These are phyloP conservation scores for Caenorhabditis panamensis DNA, from an alignment of 2,888 invertebrate species.

Conservation along the genomic window DNA sequence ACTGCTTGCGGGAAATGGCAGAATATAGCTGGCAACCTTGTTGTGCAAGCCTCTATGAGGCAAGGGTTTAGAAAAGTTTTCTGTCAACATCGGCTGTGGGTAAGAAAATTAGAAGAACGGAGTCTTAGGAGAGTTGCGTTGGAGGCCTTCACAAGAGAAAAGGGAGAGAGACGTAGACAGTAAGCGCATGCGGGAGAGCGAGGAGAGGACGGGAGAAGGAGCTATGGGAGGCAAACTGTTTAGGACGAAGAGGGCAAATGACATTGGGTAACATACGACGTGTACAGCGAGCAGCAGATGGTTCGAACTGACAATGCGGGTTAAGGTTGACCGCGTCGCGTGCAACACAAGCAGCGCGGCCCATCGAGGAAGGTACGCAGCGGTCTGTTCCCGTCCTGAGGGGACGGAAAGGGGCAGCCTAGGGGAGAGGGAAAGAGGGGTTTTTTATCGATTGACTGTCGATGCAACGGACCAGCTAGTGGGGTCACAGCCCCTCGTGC, in stretches of 20 bases:
- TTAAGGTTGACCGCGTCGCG: background rate
- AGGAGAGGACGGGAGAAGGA: slow-evolving; percentile 1
- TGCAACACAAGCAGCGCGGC: background rate
- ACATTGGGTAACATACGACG: background rate
- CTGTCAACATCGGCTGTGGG: background rate
- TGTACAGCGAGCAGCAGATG: background rate
- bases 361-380: background rate
- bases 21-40: background rate
- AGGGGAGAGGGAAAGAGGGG: too few relatives aligned
- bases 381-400: background rate
- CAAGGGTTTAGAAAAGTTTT: background rate
- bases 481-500: too few relatives aligned
- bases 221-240: background rate
- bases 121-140: background rate
- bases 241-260: background rate
- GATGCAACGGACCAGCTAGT: background rate
- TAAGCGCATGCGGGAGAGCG: background rate
- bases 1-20: too few relatives aligned
- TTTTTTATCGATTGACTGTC: background rate
- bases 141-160: background rate
- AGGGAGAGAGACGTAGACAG: background rate
- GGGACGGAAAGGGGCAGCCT: background rate
- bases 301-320: background rate
- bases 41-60: background rate
- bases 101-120: background rate